These are phyloP conservation scores for Embiotoca jacksoni DNA, from an alignment of 2,113 vertebrate genomes.

Conservation along the genomic window DNA sequence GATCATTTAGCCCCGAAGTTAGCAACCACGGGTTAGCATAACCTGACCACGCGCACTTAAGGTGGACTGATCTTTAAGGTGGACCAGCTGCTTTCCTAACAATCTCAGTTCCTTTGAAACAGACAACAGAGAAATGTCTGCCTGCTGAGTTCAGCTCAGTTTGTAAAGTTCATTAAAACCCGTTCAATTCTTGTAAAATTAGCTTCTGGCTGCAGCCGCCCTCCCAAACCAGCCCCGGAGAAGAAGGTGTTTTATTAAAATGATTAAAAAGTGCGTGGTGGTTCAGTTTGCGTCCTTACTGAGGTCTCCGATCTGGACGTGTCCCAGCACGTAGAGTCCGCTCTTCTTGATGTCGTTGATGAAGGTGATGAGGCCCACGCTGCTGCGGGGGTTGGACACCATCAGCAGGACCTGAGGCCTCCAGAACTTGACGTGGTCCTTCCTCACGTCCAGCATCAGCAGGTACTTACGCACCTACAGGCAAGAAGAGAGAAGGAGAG, in stretches of 20 bases:
- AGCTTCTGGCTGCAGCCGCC: too few relatives aligned
- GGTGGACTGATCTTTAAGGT: too few relatives aligned
- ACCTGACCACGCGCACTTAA: too few relatives aligned
- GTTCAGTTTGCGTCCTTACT: slow-evolving; percentile 81
- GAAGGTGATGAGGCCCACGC: slow-evolving; percentile 90
- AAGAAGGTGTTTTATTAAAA: neutral
- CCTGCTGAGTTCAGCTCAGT: too few relatives aligned
- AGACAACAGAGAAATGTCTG: too few relatives aligned
- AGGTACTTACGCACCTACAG: slow-evolving; percentile 95
- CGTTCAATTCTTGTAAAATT: too few relatives aligned
- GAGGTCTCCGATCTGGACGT: slow-evolving; percentile 92
- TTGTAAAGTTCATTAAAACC: too few relatives aligned
- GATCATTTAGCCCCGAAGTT: too few relatives aligned
- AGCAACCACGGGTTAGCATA: too few relatives aligned
- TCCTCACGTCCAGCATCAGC: slow-evolving; percentile 95
- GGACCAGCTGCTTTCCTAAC: too few relatives aligned
- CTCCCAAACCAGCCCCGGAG: too few relatives aligned
- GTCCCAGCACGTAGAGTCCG: slow-evolving; percentile 94
- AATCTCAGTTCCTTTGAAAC: too few relatives aligned
- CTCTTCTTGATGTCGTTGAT: slow-evolving; percentile 99
- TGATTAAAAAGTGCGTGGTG: neutral
- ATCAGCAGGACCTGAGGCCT: slow-evolving; percentile 95
- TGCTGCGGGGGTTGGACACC: slow-evolving; percentile 93
- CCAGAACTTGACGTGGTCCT: slow-evolving; percentile 99
- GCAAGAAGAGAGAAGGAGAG: neutral